Evolutionary conservation across 2,797 vertebrate species (phyloP), one percentile per base, ranked within the genome.

Genomic region (Thamnophis elegans): DNA sequence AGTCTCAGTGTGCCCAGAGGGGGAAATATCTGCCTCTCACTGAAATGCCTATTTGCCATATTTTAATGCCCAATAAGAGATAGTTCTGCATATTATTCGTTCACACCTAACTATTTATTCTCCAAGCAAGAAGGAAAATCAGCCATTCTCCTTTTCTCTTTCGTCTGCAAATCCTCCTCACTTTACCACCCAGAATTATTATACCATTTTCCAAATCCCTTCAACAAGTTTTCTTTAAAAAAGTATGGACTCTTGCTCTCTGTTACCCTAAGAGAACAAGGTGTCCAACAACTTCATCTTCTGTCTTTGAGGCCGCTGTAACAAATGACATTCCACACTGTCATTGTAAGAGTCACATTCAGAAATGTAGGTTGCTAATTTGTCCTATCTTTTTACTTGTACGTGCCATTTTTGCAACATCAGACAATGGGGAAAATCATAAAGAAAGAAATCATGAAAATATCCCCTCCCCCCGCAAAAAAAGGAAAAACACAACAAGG

Each of bases 341-440:
- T 78, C 32, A 36, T 42, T 78, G 7, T 42, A 42, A 78, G 7
- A 42, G 1, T 14, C 65, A 93, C 47, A 89, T 91, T 36, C 89
- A 89, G 53, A 91, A 91, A 26, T 28, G 58, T 56, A 28, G 60
- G 86, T 42, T 78, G 32, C 73, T 25, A 82, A 85, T 65, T 32
- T 11, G 53, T 91, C n/a, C 5, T 93, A 42, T 68, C 28, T 42
- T 88, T 78, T 32, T 65, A 85, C 88, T 85, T 92, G 8, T 8
- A 82, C 26, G 20, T 90, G 92, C 85, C 78, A 86, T 86, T 89
- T 94, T 5, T 85, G 51, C 1, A 53, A 32, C 62, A 92, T 87
- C 91, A 88, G 60, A 86, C 87, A 91, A 91, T 94, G 55, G 56
- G 55, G 73, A 88, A 85, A 94, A 58, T 92, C 92, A 96, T 85